Evolutionary conservation across 2,888 invertebrate species (phyloP).

Genomic region (Agriotes lineatus): DNA sequence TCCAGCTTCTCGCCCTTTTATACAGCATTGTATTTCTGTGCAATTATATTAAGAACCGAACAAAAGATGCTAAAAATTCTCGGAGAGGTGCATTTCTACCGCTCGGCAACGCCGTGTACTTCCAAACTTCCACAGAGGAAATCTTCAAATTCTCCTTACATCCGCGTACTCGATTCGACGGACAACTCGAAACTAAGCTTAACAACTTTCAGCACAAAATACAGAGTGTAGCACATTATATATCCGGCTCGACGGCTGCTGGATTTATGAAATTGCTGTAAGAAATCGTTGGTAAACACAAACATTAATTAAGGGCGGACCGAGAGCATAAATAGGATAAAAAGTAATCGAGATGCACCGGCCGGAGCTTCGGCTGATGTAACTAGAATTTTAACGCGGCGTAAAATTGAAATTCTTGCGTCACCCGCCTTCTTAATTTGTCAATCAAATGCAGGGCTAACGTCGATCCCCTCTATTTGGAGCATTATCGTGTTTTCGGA

Average conservation of each 20-base stretch:
- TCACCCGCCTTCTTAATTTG: conserved; percentile 15
- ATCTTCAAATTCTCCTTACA: conserved; percentile 13
- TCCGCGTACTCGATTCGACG: conserved; percentile 4
- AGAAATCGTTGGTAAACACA: too few relatives aligned
- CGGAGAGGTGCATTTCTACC: conserved; percentile 21
- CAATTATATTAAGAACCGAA: conserved; percentile 51
- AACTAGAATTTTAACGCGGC: too few relatives aligned
- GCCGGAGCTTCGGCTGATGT: too few relatives aligned
- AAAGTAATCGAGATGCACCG: neutral
- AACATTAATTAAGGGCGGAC: too few relatives aligned
- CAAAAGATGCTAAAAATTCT: conserved; percentile 45
- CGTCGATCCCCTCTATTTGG: neutral
- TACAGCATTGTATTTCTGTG: conserved; percentile 52
- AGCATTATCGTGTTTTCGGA: conserved; percentile 8
- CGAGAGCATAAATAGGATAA: too few relatives aligned
- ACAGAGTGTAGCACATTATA: neutral
- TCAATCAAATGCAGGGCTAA: conserved; percentile 14
- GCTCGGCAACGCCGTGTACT: conserved; percentile 8
- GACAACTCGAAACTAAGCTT: conserved; percentile 8
- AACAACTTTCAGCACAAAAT: conserved; percentile 13
- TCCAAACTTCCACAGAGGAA: conserved; percentile 4
- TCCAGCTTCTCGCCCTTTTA: conserved; percentile 54
- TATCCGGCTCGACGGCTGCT: neutral
- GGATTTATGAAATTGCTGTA: too few relatives aligned
- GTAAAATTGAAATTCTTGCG: neutral